These are phyloP conservation scores for Parazoanthus swiftii DNA, from an alignment of 92 coral and sea anemone species.

Conservation along the genomic window DNA sequence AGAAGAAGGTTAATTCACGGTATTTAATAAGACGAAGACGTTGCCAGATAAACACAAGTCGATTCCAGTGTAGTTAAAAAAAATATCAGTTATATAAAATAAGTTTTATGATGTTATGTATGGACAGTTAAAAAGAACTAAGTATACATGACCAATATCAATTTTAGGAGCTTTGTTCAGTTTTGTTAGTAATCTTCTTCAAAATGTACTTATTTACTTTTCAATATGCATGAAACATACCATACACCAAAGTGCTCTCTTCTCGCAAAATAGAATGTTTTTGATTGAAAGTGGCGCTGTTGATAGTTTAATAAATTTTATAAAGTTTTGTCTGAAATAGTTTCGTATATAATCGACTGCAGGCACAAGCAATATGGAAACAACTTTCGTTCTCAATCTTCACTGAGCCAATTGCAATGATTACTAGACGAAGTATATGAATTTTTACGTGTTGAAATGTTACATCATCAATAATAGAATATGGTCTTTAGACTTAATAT, in stretches of 20 bases:
- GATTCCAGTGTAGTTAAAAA: too few relatives aligned
- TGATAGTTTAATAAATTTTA: too few relatives aligned
- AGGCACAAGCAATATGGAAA: background rate
- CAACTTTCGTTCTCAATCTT: background rate
- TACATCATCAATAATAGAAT: background rate
- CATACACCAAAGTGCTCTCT: too few relatives aligned
- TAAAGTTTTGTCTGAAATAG: too few relatives aligned
- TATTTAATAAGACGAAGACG: too few relatives aligned
- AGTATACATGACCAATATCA: background rate
- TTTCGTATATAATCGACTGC: background rate
- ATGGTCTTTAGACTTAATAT: background rate
- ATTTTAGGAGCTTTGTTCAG: background rate
- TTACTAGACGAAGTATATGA: background rate
- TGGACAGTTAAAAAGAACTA: background rate
- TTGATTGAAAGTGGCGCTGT: too few relatives aligned
- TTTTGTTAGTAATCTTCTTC: too few relatives aligned
- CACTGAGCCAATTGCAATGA: background rate
- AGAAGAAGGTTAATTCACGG: background rate
- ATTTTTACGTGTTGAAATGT: background rate
- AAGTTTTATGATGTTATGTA: background rate
- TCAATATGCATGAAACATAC: too few relatives aligned
- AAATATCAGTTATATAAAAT: background rate
- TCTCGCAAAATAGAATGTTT: too few relatives aligned
- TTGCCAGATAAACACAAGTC: too few relatives aligned
- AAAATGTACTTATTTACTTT: too few relatives aligned